Conservation (phyloP, 2,113 vertebrate species). For the Neogale vison region DNA sequence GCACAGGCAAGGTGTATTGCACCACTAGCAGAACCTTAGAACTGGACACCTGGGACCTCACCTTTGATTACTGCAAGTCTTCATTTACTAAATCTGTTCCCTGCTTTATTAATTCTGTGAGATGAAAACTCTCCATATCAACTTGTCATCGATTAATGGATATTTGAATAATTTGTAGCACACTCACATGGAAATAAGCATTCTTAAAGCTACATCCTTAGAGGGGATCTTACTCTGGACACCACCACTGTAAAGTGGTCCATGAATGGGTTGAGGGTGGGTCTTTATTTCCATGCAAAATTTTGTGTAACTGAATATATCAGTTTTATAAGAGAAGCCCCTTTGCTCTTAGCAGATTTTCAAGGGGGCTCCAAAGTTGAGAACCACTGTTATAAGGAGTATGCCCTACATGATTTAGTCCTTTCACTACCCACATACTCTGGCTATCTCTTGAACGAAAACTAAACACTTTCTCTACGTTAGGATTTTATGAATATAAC, state of each 20-base stretch:
- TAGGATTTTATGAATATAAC: neutral
- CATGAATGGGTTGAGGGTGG: neutral
- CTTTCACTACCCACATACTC: neutral
- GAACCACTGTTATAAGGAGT: neutral
- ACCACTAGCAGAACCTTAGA: constrained; percentile 43
- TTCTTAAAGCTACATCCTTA: constrained; percentile 25
- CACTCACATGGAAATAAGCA: constrained; percentile 18
- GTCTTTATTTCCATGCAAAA: neutral
- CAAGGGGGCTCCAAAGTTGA: neutral
- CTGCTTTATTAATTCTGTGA: constrained; percentile 72
- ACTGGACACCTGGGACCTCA: constrained; percentile 8
- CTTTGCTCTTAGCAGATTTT: constrained; percentile 9
- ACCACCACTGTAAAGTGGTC: neutral
- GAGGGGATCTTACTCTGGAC: neutral
- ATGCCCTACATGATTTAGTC: neutral
- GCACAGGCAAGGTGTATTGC: neutral
- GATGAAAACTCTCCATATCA: constrained; percentile 53
- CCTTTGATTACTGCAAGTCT: constrained; percentile 56
- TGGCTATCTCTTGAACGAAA: neutral
- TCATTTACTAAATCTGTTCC: constrained; percentile 58
- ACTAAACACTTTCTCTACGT: neutral
- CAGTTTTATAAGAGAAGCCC: neutral
- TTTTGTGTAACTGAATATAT: neutral
- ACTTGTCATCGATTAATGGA: constrained; percentile 56
- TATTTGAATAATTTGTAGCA: constrained; percentile 37